A percentile compares a stretch with the other conserved stretches of the same genome.
Evolutionary conservation across 53 echinoderm and acorn worm genomes (phyloP).

Genomic region (Echinometra lucunter): DNA sequence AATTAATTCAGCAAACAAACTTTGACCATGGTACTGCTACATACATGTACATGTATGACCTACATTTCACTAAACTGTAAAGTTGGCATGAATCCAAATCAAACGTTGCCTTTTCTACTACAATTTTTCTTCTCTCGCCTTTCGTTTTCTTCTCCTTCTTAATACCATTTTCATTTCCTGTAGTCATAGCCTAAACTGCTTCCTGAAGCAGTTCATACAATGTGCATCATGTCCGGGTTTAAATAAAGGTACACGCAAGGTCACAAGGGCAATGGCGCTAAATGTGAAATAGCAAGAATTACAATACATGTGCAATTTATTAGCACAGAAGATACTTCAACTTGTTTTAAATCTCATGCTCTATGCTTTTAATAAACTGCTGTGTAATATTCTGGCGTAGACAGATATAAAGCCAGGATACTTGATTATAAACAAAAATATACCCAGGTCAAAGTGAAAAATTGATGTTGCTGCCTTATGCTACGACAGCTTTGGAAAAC

Average conservation of each 20-base stretch:
- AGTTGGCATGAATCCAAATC: background rate
- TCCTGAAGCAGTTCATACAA: background rate
- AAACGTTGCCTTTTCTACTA: background rate
- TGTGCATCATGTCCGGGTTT: constrained; percentile 3
- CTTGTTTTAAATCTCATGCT: background rate
- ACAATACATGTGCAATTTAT: no score
- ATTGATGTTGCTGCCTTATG: no score
- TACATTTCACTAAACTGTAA: background rate
- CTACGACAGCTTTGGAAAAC: no score
- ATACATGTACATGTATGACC: background rate
- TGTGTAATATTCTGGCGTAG: no score
- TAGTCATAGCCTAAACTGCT: background rate
- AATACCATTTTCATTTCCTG: background rate
- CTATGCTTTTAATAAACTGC: background rate
- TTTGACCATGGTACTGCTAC: background rate
- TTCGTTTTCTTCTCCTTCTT: constrained; percentile 2
- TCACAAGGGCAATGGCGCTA: background rate
- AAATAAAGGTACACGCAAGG: background rate
- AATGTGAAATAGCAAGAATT: background rate
- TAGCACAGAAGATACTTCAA: background rate
- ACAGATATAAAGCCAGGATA: background rate
- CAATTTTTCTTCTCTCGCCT: constrained; percentile 13
- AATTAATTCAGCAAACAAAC: background rate
- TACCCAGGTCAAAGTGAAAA: no score
- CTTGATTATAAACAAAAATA: no score